Conservation (phyloP, 1,140 invertebrate species). For the Bombus difficillimus region DNA sequence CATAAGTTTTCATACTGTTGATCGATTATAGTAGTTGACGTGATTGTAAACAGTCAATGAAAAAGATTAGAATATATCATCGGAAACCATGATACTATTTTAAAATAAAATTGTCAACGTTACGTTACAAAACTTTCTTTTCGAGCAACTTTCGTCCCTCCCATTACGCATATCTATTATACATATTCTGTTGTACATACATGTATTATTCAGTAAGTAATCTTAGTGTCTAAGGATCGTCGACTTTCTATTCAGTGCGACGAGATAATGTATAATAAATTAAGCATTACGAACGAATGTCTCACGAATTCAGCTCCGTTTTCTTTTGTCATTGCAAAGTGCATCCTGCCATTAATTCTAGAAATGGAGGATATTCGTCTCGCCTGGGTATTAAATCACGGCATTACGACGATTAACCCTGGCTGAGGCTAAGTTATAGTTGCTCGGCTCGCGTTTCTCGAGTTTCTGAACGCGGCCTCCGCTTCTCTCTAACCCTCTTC, state of each 20-base stretch:
- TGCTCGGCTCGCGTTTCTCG: conserved; percentile 47
- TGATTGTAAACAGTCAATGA: too few species aligned
- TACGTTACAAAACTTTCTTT: not conserved
- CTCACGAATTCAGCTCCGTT: conserved; percentile 32
- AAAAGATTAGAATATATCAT: not conserved
- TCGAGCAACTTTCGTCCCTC: not conserved
- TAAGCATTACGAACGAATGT: conserved; percentile 40
- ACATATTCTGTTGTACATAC: not conserved
- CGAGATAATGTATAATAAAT: conserved; percentile 39
- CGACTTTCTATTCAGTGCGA: conserved; percentile 1
- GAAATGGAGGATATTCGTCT: conserved; percentile 64
- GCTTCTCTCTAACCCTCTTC: not conserved
- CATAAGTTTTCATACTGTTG: too few species aligned
- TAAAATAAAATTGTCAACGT: not conserved
- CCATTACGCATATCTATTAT: not conserved
- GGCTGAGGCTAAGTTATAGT: conserved; percentile 74
- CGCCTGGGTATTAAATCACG: conserved; percentile 70
- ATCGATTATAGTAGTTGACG: too few species aligned
- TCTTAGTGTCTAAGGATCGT: not conserved
- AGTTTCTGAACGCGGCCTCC: conserved; percentile 46
- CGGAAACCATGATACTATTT: not conserved
- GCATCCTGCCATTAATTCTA: conserved; percentile 70
- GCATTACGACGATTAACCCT: conserved; percentile 76
- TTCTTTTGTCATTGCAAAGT: conserved; percentile 64
- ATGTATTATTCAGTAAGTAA: not conserved